Base-by-base conservation (phyloP, 2,888 invertebrate species). In the Endotricha flammealis region DNA sequence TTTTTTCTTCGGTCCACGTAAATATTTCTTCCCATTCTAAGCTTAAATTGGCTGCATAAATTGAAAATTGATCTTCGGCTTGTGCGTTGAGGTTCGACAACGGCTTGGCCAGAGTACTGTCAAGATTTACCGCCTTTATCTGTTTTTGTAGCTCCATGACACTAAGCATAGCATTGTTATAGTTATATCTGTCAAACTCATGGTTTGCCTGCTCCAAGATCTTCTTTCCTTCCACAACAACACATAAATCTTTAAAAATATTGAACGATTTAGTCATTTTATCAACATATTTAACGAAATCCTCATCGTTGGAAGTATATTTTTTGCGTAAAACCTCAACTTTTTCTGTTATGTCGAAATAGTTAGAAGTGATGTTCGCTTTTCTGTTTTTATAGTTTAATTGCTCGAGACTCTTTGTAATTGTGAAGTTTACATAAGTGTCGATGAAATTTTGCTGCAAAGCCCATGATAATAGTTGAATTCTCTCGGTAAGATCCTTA, bases 21-120 rank as follows among this genome's bases (percentile, higher is more conserved):
- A 86, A 86, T 10, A 85, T 70, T 17, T 79, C 76, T 37, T 85
- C 81, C 85, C 83, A 85, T 56, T 86, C 83, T 12, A 69, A 50
- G 41, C 82, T 82, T n/a, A 85, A 45, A 28, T 82, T 74, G 1
- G 85, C 81, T 11, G 63, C 61, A 38, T 78, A 85, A 7, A 85
- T 47, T 0, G 82, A 71, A 2, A 81, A 42, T 48, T 83, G 83
- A 34, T 74, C 82, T 44, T 85, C 80, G 20, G 74, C 65, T 39
- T 81, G 77, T 5, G 66, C 63, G 33, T 58, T 64, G 0, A 86
- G 48, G 29, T 73, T 77, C 0, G 41, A 36, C 11, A 85, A 39
- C 1, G 79, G 82, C 44, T 68, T 68, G 1, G 44, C 53, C 23
- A 70, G 48, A 32, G 74, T 76, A 1, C 70, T 75, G 30, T 77